phyloP scores from a whole-genome alignment of 2,113 vertebrate genomes.

The Petroica traversi region DNA sequence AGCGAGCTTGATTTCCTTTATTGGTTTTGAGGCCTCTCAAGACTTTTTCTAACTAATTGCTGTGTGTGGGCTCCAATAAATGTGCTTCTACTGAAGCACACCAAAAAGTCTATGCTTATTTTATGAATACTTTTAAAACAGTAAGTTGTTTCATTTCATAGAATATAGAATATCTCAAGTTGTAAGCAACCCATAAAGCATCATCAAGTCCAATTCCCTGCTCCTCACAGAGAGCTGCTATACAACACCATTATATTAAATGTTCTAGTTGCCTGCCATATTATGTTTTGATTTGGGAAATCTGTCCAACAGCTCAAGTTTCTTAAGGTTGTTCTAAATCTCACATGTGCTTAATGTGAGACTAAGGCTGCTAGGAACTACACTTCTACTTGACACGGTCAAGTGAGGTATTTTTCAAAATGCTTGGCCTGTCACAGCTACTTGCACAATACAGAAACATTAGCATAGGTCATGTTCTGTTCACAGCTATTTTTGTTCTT shows the following conservation, averaged over 20 bases:
- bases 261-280: not conserved
- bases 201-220: not conserved
- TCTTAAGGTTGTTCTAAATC: not conserved
- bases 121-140: not conserved
- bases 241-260: not conserved
- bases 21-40: not conserved
- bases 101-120: not conserved
- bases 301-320: not conserved
- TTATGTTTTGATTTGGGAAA: not conserved
- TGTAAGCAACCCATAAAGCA: not conserved
- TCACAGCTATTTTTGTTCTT: not conserved
- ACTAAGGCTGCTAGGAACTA: not conserved
- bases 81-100: not conserved
- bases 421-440: not conserved
- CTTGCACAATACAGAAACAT: not conserved
- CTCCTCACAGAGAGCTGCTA: not conserved
- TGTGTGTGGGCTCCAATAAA: not conserved
- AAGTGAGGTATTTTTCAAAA: not conserved
- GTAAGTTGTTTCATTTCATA: not conserved
- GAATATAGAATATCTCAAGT: not conserved
- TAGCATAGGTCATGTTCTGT: not conserved
- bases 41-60: not conserved
- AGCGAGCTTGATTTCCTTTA: not conserved
- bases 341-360: not conserved
- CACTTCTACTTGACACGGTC: not conserved